These are phyloP conservation scores for Galemys pyrenaicus DNA, from an alignment of 2,113 vertebrate species.

Conservation along the genomic window DNA sequence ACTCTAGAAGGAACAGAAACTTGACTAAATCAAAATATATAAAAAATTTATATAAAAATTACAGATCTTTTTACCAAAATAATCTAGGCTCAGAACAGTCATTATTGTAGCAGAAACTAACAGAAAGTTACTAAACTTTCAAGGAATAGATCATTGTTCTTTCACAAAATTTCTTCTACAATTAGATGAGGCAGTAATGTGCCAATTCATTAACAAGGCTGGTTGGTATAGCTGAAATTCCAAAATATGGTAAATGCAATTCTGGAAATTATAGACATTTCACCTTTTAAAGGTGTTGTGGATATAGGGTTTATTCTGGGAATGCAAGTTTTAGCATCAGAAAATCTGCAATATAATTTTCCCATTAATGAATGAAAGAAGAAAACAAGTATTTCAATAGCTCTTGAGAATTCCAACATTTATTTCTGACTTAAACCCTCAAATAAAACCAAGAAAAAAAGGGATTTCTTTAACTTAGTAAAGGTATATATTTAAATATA, in stretches of 20 bases:
- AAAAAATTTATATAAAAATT: neutral
- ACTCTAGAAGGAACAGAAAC: neutral
- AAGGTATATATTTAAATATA: neutral
- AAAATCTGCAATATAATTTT: neutral
- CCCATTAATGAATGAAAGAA: neutral
- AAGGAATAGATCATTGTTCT: neutral
- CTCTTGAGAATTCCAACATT: neutral
- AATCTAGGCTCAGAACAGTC: neutral
- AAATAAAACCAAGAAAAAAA: neutral
- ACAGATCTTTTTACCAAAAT: neutral
- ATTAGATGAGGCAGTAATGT: constrained; percentile 9
- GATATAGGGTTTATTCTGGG: neutral
- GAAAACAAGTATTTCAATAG: neutral
- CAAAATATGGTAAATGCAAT: neutral
- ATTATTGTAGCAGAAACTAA: no score
- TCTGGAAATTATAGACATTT: neutral
- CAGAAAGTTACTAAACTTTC: neutral
- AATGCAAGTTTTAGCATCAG: neutral
- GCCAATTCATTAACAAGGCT: neutral
- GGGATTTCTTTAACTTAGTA: neutral
- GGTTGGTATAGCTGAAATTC: neutral
- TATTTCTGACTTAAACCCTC: neutral
- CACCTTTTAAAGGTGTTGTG: neutral
- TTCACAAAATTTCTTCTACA: neutral
- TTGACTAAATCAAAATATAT: neutral